Evolutionary conservation across 2,113 vertebrate species (phyloP), one percentile per base, ranked within the genome.

Genomic region (Fregata magnificens): DNA sequence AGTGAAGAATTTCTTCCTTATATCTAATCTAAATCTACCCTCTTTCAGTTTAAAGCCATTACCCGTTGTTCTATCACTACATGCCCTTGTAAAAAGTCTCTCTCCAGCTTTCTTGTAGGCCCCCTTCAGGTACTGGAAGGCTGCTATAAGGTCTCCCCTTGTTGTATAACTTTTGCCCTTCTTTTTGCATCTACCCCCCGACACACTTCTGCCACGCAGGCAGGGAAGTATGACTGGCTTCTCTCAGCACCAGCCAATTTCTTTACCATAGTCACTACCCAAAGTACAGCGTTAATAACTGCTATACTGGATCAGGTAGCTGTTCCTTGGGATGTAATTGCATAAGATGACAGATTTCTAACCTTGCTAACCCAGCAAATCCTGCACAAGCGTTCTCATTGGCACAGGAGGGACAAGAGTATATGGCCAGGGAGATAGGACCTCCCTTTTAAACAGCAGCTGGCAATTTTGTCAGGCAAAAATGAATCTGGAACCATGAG

Each of bases 181-280:
- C 28, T 69, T 89, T 93, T 70, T 78, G 34, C 4, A 10, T 36
- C 38, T 81, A 36, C 22, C 20, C 40, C 8, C 38, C 4, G 4
- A 18, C 2, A 22, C 10, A 29, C 9, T 77, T 91, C 40, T 80
- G 34, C 55, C 20, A n/a, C 0, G 0, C 8, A 58, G 13, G 28
- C 53, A 80, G 16, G 12, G 8, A 31, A 50, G 18, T 62, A 53
- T 65, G 40, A 56, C 28, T 66, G 17, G 5, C 36, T 93, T 62
- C 40, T 80, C 44, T 70, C 58, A 88, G 31, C 21, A 88, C 31
- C 25, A 36, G 13, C 15, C 8, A 8, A n/a, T 88, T 88, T 86
- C 36, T 72, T 88, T 83, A 49, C 49, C 19, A 40, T 26, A 49
- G 36, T 40, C 34, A 63, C 11, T 61, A 72, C 53, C 36, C 45